phyloP scores from a whole-genome alignment of 2,113 vertebrate genomes.

The Chamaetylas fuelleborni region DNA sequence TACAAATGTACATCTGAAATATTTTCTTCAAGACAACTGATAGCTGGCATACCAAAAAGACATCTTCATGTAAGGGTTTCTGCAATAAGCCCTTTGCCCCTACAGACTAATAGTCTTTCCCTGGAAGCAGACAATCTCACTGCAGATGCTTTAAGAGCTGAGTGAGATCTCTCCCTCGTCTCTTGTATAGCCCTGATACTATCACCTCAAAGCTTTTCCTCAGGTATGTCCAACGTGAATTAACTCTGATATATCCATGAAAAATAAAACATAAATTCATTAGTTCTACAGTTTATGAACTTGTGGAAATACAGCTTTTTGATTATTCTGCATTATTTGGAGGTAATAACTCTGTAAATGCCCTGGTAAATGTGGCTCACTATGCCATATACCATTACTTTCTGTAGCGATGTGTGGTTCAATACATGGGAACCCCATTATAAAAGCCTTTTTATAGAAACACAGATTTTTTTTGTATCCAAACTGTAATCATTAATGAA shows the following conservation, averaged over 20 bases:
- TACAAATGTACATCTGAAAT: neutral
- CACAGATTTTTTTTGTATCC: neutral
- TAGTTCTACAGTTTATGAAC: neutral
- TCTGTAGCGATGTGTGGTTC: fast-evolving
- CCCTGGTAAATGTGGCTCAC: neutral
- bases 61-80: neutral
- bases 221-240: neutral
- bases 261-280: neutral
- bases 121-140: neutral
- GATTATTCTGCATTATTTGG: neutral
- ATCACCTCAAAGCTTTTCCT: neutral
- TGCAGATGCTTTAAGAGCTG: neutral
- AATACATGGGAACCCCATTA: neutral
- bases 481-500: neutral
- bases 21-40: neutral
- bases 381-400: neutral
- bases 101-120: neutral
- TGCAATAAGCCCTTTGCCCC: neutral
- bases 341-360: neutral
- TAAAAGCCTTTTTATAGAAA: neutral
- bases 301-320: neutral
- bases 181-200: neutral
- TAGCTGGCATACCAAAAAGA: neutral
- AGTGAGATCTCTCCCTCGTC: neutral
- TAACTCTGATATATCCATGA: neutral